These are phyloP conservation scores for Blastobasis adustella DNA, from an alignment of 2,888 invertebrate species.

Conservation along the genomic window DNA sequence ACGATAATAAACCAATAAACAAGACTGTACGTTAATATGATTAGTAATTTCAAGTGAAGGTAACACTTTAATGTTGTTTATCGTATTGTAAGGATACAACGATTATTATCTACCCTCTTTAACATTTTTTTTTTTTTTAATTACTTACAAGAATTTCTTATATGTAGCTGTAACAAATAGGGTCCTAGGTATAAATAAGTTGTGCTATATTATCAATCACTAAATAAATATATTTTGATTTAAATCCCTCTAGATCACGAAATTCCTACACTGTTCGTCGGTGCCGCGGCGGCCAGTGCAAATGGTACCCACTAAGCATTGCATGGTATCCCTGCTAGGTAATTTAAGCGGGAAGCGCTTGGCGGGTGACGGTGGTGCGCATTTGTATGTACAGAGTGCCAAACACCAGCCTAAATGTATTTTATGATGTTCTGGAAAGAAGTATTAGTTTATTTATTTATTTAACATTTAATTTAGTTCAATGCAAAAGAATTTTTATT, in stretches of 20 bases:
- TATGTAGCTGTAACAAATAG: not conserved
- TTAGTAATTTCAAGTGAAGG: not conserved
- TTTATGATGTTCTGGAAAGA: too few relatives aligned
- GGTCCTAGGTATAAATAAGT: not conserved
- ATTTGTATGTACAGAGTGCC: too few relatives aligned
- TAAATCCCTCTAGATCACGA: not conserved
- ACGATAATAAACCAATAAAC: not conserved
- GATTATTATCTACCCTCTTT: not conserved
- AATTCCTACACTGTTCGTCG: not conserved
- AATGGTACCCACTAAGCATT: too few relatives aligned
- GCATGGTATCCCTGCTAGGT: too few relatives aligned
- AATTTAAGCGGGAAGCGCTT: too few relatives aligned
- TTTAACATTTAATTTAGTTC: too few relatives aligned
- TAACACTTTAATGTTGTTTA: not conserved
- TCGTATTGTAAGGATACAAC: not conserved
- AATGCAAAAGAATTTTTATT: too few relatives aligned
- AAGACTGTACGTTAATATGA: not conserved
- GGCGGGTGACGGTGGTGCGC: too few relatives aligned
- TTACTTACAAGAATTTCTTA: not conserved
- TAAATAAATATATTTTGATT: not conserved
- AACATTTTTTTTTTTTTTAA: not conserved
- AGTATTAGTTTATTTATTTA: too few relatives aligned
- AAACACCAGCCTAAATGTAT: too few relatives aligned
- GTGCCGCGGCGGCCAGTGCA: too few relatives aligned
- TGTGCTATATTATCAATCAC: not conserved